Percentiles rank a stretch among this genome's conserved stretches.
phyloP scores from a whole-genome alignment of 2,797 vertebrate genomes.

The Hephaestus fuliginosus region DNA sequence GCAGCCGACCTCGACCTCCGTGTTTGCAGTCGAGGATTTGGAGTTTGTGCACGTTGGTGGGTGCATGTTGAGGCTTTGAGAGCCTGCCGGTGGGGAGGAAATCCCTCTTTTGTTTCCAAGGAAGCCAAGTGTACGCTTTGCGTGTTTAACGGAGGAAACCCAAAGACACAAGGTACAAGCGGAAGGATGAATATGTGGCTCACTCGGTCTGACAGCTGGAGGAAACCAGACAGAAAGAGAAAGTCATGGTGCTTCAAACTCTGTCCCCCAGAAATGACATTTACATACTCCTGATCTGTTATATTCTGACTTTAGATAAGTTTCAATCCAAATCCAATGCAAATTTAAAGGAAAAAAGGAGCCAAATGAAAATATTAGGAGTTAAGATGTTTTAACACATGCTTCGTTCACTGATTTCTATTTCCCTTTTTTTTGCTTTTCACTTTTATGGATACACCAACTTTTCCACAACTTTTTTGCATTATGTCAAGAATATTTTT shows the following conservation, averaged over 20 bases:
- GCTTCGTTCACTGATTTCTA: too few relatives aligned
- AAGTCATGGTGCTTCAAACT: constrained; percentile 2
- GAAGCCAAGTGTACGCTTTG: constrained; percentile 54
- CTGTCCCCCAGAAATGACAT: background rate
- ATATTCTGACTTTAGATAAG: too few relatives aligned
- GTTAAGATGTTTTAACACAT: too few relatives aligned
- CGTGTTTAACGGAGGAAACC: constrained; percentile 50
- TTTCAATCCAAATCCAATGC: too few relatives aligned
- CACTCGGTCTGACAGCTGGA: constrained; percentile 39
- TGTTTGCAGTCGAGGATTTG: constrained; percentile 1
- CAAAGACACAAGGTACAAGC: constrained; percentile 29
- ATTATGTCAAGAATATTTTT: too few relatives aligned
- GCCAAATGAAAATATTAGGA: too few relatives aligned
- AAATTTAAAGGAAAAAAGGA: too few relatives aligned
- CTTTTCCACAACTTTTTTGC: too few relatives aligned
- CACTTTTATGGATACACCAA: too few relatives aligned
- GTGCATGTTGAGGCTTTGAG: constrained; percentile 45
- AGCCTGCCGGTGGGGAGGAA: constrained; percentile 60
- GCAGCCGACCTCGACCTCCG: constrained; percentile 3
- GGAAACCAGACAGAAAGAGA: constrained; percentile 30
- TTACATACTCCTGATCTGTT: background rate
- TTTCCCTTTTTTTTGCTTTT: too few relatives aligned
- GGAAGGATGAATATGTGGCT: constrained; percentile 58
- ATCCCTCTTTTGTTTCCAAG: constrained; percentile 80
- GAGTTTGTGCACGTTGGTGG: constrained; percentile 21